Evolutionary conservation across 2,888 invertebrate species (phyloP).

Genomic region (Diloba caeruleocephala): DNA sequence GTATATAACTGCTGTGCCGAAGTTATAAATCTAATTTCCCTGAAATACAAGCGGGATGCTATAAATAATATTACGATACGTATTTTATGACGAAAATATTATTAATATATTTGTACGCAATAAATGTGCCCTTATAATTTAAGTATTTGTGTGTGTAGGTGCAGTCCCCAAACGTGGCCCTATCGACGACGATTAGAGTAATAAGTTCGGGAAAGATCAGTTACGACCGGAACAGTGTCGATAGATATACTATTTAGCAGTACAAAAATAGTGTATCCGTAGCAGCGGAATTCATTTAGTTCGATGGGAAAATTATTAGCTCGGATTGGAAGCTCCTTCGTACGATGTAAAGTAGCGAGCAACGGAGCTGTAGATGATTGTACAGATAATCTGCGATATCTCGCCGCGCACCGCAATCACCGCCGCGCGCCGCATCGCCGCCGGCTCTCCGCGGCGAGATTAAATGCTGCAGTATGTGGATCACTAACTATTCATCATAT

Average conservation of each 20-base stretch:
- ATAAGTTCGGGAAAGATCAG: not conserved
- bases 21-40: conserved; percentile 33
- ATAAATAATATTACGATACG: conserved; percentile 21
- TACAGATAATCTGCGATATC: conserved; percentile 17
- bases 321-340: conserved; percentile 5
- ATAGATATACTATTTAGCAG: not conserved
- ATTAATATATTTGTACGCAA: conserved; percentile 4
- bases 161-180: not conserved
- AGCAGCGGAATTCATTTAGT: not conserved
- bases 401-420: not conserved
- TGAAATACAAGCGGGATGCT: conserved; percentile 15
- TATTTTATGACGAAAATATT: conserved; percentile 4
- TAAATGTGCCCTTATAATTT: not conserved
- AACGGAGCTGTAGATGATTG: conserved; percentile 1
- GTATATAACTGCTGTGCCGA: conserved; percentile 17
- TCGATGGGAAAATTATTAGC: not conserved
- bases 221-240: not conserved
- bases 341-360: conserved; percentile 13
- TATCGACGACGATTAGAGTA: not conserved
- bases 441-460: conserved; percentile 13
- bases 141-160: not conserved
- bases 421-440: not conserved
- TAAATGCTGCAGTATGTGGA: not conserved
- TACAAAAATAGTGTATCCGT: not conserved
- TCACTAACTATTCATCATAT: conserved; percentile 4